Conservation (phyloP, 1,140 invertebrate species). For the Ectropis grisescens region DNA sequence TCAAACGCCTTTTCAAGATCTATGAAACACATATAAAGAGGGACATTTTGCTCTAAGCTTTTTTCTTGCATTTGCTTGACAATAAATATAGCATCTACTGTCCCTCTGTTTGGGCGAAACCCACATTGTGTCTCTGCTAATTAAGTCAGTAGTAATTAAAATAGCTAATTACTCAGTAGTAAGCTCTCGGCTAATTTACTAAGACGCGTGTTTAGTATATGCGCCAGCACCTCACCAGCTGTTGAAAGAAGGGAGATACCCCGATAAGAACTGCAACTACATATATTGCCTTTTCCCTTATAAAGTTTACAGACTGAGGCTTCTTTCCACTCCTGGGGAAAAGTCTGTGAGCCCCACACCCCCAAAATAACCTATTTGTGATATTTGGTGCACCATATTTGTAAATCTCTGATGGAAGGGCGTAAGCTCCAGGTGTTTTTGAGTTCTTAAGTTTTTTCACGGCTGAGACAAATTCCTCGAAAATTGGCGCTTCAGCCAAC, state of each 20-base stretch:
- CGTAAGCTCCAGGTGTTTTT: conserved; percentile 8
- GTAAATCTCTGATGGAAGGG: conserved; percentile 10
- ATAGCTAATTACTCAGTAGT: too few species aligned
- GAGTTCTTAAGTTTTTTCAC: conserved; percentile 7
- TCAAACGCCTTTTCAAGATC: conserved; percentile 23
- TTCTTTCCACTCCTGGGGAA: conserved; percentile 15
- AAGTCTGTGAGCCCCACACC: conserved; percentile 9
- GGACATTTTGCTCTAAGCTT: conserved; percentile 14
- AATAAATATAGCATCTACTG: conserved; percentile 19
- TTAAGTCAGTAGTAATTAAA: too few species aligned
- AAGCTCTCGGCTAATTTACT: conserved; percentile 7
- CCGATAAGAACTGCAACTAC: conserved; percentile 14
- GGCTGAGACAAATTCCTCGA: conserved; percentile 7
- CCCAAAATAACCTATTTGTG: conserved; percentile 5
- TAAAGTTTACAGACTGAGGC: conserved; percentile 11
- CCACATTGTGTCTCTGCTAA: conserved; percentile 19
- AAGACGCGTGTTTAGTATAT: conserved; percentile 11
- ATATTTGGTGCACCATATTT: conserved; percentile 10
- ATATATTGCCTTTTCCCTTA: conserved; percentile 14
- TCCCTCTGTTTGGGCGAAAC: conserved; percentile 15
- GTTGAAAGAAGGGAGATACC: conserved; percentile 14
- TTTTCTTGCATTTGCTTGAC: conserved; percentile 20
- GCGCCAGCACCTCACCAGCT: conserved; percentile 15
- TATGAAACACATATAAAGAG: conserved; percentile 19
- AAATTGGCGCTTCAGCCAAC: conserved; percentile 5